phyloP scores from a whole-genome alignment of 2,113 vertebrate genomes.

The Mellivora capensis region DNA sequence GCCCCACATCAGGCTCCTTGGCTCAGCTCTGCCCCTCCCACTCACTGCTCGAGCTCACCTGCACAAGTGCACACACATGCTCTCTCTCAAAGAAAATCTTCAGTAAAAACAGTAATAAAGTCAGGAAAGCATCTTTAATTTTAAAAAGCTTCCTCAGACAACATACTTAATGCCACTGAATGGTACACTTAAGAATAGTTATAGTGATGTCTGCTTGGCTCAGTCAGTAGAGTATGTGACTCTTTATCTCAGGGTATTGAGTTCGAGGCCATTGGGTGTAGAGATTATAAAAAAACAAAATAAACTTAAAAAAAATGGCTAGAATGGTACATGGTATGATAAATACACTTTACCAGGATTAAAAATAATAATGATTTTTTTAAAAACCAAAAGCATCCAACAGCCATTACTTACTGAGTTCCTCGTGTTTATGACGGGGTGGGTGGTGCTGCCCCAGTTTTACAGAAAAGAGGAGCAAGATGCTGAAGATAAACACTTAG shows the following conservation, averaged over 20 bases:
- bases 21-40: background rate
- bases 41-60: background rate
- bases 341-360: background rate
- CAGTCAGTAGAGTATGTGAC: background rate
- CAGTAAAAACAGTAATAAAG: background rate
- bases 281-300: background rate
- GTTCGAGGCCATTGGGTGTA: background rate
- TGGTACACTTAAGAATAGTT: background rate
- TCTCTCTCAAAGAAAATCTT: background rate
- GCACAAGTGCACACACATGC: too few relatives aligned
- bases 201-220: background rate
- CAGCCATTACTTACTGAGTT: background rate
- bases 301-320: background rate
- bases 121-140: background rate
- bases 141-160: background rate
- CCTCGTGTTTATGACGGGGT: background rate
- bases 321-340: background rate
- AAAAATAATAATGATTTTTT: background rate
- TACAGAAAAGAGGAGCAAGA: background rate
- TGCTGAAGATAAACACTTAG: background rate
- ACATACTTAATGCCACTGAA: background rate
- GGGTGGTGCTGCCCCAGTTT: background rate
- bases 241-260: background rate
- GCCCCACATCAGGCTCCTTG: fast-evolving
- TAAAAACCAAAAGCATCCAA: background rate